phyloP scores from a whole-genome alignment of 2,113 vertebrate species.

The Oplegnathus fasciatus region DNA sequence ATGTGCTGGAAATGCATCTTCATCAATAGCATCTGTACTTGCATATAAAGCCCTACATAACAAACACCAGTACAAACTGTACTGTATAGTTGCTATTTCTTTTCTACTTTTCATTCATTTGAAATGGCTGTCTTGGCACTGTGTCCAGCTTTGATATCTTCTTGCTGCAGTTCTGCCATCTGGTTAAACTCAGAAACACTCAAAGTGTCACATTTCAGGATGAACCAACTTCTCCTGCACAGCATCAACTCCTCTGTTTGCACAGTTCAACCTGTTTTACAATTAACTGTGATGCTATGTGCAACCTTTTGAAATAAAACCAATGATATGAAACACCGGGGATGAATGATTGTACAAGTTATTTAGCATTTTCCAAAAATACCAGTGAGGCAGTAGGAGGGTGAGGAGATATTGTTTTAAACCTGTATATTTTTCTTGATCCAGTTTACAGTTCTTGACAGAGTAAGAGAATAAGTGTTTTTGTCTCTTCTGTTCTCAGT shows the following conservation, averaged over 20 bases:
- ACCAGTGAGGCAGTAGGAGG: background rate
- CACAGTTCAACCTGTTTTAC: background rate
- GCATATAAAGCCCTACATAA: background rate
- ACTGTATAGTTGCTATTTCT: background rate
- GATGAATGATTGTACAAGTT: background rate
- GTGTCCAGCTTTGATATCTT: background rate
- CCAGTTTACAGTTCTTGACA: background rate
- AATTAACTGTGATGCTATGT: background rate
- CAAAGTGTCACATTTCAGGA: background rate
- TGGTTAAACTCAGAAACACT: constrained; percentile 15
- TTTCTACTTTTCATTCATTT: background rate
- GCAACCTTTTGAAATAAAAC: background rate
- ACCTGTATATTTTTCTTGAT: background rate
- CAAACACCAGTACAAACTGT: background rate
- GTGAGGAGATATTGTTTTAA: background rate
- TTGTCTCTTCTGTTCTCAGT: constrained; percentile 80
- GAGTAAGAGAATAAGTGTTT: background rate
- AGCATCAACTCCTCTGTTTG: background rate
- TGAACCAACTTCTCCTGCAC: background rate
- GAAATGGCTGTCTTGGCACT: background rate
- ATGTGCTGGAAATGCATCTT: background rate
- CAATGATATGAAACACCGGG: background rate
- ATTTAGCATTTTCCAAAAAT: background rate
- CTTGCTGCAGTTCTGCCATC: background rate
- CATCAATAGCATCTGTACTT: background rate